These are phyloP conservation scores for Propithecus perrieri DNA, from an alignment of 2,797 vertebrate genomes.

Conservation along the genomic window DNA sequence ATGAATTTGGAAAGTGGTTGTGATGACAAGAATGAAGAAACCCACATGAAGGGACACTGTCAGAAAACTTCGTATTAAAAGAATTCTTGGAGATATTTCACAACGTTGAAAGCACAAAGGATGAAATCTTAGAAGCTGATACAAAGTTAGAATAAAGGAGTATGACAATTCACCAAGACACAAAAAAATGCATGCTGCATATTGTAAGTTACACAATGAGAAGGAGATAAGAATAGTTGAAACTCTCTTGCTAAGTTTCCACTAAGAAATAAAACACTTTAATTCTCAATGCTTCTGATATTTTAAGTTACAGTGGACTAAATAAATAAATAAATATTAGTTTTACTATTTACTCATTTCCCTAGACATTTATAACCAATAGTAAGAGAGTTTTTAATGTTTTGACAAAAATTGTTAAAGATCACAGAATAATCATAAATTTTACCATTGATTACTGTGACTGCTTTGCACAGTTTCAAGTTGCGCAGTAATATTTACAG, in stretches of 20 bases:
- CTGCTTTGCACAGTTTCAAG: not conserved
- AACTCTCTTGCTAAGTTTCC: not conserved
- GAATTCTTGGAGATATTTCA: not conserved
- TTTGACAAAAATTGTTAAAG: not conserved
- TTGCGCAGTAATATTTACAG: not conserved
- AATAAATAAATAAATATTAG: not conserved
- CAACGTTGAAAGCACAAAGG: not conserved
- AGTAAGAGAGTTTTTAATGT: not conserved
- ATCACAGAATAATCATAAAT: not conserved
- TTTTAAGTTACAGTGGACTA: not conserved
- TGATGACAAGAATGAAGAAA: not conserved
- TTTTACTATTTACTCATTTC: not conserved
- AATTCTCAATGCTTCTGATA: not conserved
- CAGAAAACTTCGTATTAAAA: not conserved
- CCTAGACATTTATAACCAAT: not conserved
- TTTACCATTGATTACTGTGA: not conserved
- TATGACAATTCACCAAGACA: not conserved
- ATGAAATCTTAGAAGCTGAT: not conserved
- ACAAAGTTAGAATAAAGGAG: not conserved
- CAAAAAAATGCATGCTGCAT: not conserved
- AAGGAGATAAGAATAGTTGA: not conserved
- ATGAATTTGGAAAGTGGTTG: not conserved
- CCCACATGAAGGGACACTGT: not conserved
- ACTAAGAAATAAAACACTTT: not conserved
- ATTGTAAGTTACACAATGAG: not conserved